Percentiles rank a stretch among this genome's conserved stretches.
These are phyloP conservation scores for Rhinoptilus africanus DNA, from an alignment of 2,113 vertebrate species.

Conservation along the genomic window DNA sequence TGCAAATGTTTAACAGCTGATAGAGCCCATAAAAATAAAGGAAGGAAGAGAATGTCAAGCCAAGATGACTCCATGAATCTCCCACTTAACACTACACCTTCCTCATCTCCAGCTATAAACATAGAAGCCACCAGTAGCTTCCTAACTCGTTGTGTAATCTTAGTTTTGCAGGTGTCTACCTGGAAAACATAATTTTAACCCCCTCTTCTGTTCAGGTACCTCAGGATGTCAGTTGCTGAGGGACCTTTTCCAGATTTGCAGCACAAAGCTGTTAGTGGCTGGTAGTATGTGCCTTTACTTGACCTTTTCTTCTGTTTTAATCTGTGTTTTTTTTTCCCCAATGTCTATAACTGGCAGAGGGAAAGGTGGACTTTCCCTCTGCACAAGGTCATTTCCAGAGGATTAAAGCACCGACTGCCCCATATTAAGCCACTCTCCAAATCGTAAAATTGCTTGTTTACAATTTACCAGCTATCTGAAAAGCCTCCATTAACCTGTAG, in stretches of 20 bases:
- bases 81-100: neutral
- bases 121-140: neutral
- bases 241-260: neutral
- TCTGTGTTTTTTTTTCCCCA: neutral
- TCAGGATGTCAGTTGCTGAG: neutral
- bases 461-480: neutral
- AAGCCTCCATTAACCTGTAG: neutral
- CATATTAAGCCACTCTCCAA: neutral
- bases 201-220: neutral
- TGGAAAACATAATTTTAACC: neutral
- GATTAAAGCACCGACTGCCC: neutral
- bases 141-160: neutral
- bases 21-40: neutral
- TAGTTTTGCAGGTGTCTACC: neutral
- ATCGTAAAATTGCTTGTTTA: constrained; percentile 9
- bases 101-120: neutral
- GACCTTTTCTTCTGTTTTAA: neutral
- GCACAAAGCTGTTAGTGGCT: neutral
- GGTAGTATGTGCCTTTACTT: neutral
- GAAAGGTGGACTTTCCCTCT: neutral
- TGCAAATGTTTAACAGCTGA: neutral
- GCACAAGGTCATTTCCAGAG: neutral
- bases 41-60: neutral
- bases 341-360: neutral
- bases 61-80: neutral